Evolutionary conservation across 2,113 vertebrate species (phyloP), one percentile per base, ranked within the genome.

Genomic region (Myotis brandtii): DNA sequence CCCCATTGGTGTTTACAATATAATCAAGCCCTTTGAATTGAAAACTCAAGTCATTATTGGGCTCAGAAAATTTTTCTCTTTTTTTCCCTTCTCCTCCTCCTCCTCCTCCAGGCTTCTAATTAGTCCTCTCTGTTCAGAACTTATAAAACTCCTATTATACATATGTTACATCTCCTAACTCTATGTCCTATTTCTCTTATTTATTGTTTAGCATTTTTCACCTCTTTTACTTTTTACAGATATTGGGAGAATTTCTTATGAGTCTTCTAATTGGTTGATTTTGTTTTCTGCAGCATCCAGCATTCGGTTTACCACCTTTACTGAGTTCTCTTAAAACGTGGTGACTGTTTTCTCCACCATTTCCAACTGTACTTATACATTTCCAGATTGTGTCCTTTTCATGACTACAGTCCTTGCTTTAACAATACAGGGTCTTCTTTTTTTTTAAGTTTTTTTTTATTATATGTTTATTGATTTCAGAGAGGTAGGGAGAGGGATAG

Each of bases 11-110:
- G 23, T 69, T 59, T 89, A 59, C 5, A 77, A 20, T 86, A 69
- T 52, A 30, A 89, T n/a, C 66, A 30, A 92, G 30, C 6, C 20
- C 87, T 96, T 89, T 20, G 17, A n/a, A 40, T 50, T 77, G 79
- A 93, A 89, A 93, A 76, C 43, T 86, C 34, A 70, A 56, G 69
- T 94, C 54, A 20, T 86, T 83, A 79, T 59, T 79, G 40, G 84
- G 21, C 70, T 69, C 30, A 54, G 56, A 67, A 50, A 72, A 34
- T 11, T 7, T 30, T 46, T 69, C 17, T 92, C 37, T 14, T 37
- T 14, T 4, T 66, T 37, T 11, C 5, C 2, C 9, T 21, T 13
- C 3, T 62, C 0, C 1, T 25, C 3, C 20, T n/a, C 76, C 20
- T 6, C 3, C 1, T 67, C 20, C 14, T 2, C 4, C 3, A 67